Evolutionary conservation across 1,140 invertebrate genomes (phyloP).

Genomic region (Yoshiicerus persimilis): DNA sequence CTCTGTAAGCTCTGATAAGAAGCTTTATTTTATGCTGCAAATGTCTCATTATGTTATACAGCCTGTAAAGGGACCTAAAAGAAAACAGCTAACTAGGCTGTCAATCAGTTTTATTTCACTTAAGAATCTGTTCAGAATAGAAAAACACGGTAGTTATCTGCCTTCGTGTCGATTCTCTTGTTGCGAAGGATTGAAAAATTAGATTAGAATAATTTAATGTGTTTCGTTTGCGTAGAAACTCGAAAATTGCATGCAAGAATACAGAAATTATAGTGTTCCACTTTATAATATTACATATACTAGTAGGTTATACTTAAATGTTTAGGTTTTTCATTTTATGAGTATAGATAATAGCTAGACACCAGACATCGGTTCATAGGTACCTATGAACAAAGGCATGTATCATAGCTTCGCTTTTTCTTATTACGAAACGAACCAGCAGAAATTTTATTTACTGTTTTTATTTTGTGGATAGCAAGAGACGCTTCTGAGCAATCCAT

Average conservation of each 20-base stretch:
- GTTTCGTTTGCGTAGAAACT: background rate
- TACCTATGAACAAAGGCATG: background rate
- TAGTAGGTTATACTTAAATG: background rate
- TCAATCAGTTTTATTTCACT: background rate
- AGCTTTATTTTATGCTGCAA: background rate
- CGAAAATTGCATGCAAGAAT: slow-evolving; percentile 10
- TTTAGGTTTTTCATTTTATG: background rate
- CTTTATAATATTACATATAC: background rate
- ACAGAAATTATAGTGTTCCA: slow-evolving; percentile 7
- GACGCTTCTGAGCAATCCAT: background rate
- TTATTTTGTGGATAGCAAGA: background rate
- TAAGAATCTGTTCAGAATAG: background rate
- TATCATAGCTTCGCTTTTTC: background rate
- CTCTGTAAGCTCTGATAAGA: background rate
- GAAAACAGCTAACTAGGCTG: background rate
- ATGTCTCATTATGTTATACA: background rate
- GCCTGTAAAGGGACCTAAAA: background rate
- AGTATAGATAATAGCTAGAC: background rate
- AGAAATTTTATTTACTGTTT: slow-evolving; percentile 14
- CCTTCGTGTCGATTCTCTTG: background rate
- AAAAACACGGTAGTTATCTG: background rate
- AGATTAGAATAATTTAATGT: slow-evolving; percentile 3
- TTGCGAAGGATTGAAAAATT: slow-evolving; percentile 4
- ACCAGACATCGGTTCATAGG: background rate
- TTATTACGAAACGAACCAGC: background rate